Evolutionary conservation across 2,113 vertebrate species (phyloP), one percentile per base, ranked within the genome.

Genomic region (Blennius ocellaris): DNA sequence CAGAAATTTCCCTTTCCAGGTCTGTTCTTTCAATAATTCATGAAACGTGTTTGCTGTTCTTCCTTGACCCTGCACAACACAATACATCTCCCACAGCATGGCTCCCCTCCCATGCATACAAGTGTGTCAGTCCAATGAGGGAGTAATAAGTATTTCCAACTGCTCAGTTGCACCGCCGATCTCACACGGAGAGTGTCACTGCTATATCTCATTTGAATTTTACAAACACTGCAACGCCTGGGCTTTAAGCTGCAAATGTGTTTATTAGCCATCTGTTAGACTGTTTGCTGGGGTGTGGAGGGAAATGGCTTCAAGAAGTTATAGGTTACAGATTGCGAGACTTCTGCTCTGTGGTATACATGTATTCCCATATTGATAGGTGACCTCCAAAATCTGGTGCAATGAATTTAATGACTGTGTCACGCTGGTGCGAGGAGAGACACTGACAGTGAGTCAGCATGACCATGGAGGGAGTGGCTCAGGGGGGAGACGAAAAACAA

Each of bases 251-350:
- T 65, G 87, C 74, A 83, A 85, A 91, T 86, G 88, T 90, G 90
- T 92, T 90, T 90, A 92, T 91, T 87, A 88, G 88, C 90, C 90
- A 91, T 91, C 89, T 92, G 91, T 80, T 89, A 60, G 68, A 17
- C 55, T 52, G 65, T 56, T 61, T 73, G 81, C 63, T 80, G 83
- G 73, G 39, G 72, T 71, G 66, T 74, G 38, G 59, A 41, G 62
- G 63, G 51, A 14, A 17, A 55, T 40, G 44, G 74, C 73, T 73
- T 80, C 50, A 80, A 62, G 67, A 89, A 87, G 85, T 87, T 85
- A 81, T 79, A 77, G 83, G 83, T 78, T 90, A 83, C 75, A 84
- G 82, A 85, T 71, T 85, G 73, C 44, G 56, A 62, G 75, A 64
- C 74, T 84, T 83, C 80, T 88, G 84, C 70, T 80, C 69, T 47